Evolutionary conservation across 2,113 vertebrate species (phyloP).

Genomic region (Orientallactaga bullata): DNA sequence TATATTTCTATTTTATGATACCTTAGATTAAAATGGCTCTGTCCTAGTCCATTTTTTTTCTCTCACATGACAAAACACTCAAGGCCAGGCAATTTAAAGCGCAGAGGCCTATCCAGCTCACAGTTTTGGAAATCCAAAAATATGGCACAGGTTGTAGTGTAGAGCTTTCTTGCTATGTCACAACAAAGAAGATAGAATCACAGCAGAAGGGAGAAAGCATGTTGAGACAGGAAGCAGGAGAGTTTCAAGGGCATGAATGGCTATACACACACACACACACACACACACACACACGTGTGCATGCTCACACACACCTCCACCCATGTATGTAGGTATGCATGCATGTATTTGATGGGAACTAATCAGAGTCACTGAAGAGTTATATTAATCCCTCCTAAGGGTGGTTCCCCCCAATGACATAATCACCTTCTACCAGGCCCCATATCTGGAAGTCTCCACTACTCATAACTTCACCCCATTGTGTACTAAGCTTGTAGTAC

Average conservation of each 20-base stretch:
- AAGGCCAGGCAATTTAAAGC: neutral
- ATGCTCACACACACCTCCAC: no score
- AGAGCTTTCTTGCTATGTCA: neutral
- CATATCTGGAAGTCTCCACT: no score
- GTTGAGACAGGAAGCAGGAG: neutral
- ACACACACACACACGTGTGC: no score
- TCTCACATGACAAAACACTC: neutral
- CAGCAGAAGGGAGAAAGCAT: neutral
- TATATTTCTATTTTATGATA: neutral
- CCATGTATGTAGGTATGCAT: no score
- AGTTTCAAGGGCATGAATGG: neutral
- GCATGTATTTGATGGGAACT: no score
- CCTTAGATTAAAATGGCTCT: neutral
- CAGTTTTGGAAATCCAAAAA: neutral
- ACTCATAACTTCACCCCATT: neutral
- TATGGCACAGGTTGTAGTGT: neutral
- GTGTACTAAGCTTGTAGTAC: neutral
- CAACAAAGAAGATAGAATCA: neutral
- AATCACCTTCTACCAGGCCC: neutral
- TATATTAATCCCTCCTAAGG: neutral
- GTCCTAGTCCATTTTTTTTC: neutral
- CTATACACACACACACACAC: no score
- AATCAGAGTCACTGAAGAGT: neutral
- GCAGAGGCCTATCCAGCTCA: neutral
- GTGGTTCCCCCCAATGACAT: neutral